Conservation (phyloP, 2,797 vertebrate species). For the Aulostomus chinensis region DNA sequence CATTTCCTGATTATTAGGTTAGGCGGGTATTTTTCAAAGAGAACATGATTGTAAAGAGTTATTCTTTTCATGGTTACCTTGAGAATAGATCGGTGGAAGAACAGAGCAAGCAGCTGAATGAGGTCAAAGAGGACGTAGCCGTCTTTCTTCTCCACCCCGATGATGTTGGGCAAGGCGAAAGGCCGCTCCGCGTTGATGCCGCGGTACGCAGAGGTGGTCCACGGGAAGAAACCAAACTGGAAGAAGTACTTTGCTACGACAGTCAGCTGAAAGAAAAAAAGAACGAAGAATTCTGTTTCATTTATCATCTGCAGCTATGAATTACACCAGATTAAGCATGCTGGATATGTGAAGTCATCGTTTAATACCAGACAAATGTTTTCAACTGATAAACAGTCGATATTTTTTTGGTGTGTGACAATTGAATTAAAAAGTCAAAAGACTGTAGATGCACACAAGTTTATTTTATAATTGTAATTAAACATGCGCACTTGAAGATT, state of each 20-base stretch:
- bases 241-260: constrained; percentile 86
- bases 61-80: constrained; percentile 60
- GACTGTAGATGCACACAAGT: no score
- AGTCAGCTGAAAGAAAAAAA: constrained; percentile 72
- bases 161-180: constrained; percentile 79
- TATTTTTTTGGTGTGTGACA: no score
- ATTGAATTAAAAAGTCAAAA: no score
- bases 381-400: no score
- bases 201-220: constrained; percentile 78
- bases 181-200: constrained; percentile 80
- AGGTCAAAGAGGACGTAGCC: constrained; percentile 77
- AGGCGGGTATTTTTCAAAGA: no score
- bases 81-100: constrained; percentile 79
- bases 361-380: no score
- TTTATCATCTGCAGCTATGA: background rate
- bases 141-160: constrained; percentile 80
- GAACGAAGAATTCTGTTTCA: background rate
- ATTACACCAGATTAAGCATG: no score
- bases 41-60: background rate
- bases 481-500: background rate
- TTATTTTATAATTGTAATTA: no score
- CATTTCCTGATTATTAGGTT: no score
- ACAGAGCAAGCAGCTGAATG: constrained; percentile 80
- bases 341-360: no score
- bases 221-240: constrained; percentile 86